phyloP scores from a whole-genome alignment of 2,113 vertebrate species.

The Sylvilagus bachmani region DNA sequence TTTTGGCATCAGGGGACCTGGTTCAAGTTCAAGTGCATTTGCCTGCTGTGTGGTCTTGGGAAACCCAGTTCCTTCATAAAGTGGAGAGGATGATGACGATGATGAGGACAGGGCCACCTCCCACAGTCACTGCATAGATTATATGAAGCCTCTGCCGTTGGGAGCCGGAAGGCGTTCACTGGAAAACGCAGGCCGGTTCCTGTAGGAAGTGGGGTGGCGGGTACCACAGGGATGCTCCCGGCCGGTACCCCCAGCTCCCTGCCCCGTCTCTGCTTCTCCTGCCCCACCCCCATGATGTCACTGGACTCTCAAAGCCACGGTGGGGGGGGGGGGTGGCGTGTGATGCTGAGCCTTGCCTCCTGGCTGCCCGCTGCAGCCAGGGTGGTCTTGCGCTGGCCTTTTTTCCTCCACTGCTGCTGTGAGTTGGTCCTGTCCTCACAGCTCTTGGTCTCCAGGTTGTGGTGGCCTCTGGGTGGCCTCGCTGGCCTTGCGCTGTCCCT shows the following conservation, averaged over 20 bases:
- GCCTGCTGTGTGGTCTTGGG: neutral
- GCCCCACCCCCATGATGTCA: neutral
- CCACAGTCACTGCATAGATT: neutral
- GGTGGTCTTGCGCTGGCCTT: neutral
- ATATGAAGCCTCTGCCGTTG: neutral
- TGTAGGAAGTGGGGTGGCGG: neutral
- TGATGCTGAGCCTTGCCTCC: neutral
- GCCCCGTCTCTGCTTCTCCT: too few relatives aligned
- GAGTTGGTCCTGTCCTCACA: neutral
- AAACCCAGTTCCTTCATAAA: neutral
- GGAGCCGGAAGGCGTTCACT: neutral
- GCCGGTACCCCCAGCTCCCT: neutral
- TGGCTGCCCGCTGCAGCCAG: neutral
- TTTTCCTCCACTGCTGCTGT: neutral
- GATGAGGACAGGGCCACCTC: too few relatives aligned
- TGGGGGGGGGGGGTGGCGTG: rapidly evolving
- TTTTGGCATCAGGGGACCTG: neutral
- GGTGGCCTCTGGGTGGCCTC: neutral
- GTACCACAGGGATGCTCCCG: too few relatives aligned
- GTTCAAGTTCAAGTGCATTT: neutral
- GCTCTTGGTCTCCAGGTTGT: neutral
- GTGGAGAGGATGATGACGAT: neutral
- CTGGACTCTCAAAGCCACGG: neutral
- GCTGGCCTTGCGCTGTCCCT: neutral
- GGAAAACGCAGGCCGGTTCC: neutral